Base-by-base conservation (phyloP, 1,140 invertebrate species). In the Halictus rubicundus region DNA sequence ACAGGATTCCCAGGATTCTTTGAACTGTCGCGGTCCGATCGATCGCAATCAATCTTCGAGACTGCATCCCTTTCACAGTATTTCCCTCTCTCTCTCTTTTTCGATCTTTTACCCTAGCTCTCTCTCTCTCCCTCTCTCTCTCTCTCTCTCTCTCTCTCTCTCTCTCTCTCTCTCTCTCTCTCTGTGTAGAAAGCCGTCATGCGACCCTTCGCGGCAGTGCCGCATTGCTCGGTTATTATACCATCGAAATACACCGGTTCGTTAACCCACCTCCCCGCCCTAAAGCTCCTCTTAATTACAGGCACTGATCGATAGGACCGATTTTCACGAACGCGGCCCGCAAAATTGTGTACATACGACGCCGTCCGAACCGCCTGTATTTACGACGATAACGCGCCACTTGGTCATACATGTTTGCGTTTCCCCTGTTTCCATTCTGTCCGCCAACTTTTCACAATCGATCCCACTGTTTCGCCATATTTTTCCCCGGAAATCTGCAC, bases 211-310 rank as follows among this genome's bases (percentile, higher is more conserved):
- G 27, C 61, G 57, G 32, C 54, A 2, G n/a, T 57, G 57, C 61
- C 59, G 60, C 79, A 85, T 63, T 75, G 84, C 79, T 86, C 84
- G 84, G 79, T 86, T 85, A 86, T 85, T 86, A 82, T 63, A 76
- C 66, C 83, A 78, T 85, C 74, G 83, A 73, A 86, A 85, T 75
- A 84, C 74, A 52, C 52, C 75, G 83, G 78, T 85, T 85, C 84
- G 84, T 85, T 86, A 85, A 82, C 76, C 83, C 59, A 52, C 46
- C 76, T 32, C 19, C 49, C 39, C 5, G 0, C 32, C n/a, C 6
- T 10, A 21, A 14, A 42, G 32, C 46, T 42, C 80, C 80, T 81
- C 84, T 82, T 86, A 86, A 86, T 86, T 85, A 82, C 83, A 59
- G 63, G 39, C 27, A 59, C 54, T 78, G 80, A 85, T 86, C 84